phyloP scores from a whole-genome alignment of 2,888 invertebrate species.

The Sesia bembeciformis region DNA sequence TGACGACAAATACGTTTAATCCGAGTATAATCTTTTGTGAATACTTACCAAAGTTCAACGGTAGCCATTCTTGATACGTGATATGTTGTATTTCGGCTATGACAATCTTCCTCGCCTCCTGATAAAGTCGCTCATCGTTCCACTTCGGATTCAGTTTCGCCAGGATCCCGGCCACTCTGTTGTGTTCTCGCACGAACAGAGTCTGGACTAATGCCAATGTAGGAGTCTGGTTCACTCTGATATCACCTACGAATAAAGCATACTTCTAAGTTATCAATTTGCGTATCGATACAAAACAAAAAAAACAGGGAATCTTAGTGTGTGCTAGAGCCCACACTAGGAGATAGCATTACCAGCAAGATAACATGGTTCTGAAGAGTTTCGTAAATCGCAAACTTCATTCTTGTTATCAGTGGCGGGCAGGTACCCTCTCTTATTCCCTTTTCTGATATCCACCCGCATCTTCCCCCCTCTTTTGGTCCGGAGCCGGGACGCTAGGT shows the following conservation, averaged over 20 bases:
- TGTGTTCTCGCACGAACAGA: slow-evolving; percentile 71
- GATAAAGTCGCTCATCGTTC: slow-evolving; percentile 72
- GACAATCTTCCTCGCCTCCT: slow-evolving; percentile 70
- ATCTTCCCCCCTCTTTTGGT: slow-evolving; percentile 54
- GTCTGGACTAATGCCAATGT: slow-evolving; percentile 69
- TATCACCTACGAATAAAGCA: slow-evolving; percentile 50
- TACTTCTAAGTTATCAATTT: neutral
- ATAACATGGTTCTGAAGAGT: slow-evolving; percentile 58
- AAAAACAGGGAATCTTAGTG: too few relatives aligned
- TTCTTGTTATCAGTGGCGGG: slow-evolving; percentile 54
- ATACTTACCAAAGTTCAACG: slow-evolving; percentile 62
- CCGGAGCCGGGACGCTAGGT: slow-evolving; percentile 44
- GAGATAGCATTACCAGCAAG: slow-evolving; percentile 61
- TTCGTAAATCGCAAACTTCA: slow-evolving; percentile 50
- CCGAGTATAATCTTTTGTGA: too few relatives aligned
- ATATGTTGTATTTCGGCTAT: slow-evolving; percentile 76
- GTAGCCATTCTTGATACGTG: slow-evolving; percentile 75
- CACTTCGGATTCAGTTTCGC: slow-evolving; percentile 69
- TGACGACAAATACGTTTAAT: too few relatives aligned
- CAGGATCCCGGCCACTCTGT: slow-evolving; percentile 67
- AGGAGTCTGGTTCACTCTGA: slow-evolving; percentile 70
- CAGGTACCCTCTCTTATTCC: slow-evolving; percentile 40
- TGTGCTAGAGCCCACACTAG: too few relatives aligned
- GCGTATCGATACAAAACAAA: too few relatives aligned
- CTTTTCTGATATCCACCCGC: slow-evolving; percentile 34